A percentile compares a stretch with the other conserved stretches of the same genome.
phyloP scores from a whole-genome alignment of 2,888 invertebrate species.

The Cerastoderma edule region DNA sequence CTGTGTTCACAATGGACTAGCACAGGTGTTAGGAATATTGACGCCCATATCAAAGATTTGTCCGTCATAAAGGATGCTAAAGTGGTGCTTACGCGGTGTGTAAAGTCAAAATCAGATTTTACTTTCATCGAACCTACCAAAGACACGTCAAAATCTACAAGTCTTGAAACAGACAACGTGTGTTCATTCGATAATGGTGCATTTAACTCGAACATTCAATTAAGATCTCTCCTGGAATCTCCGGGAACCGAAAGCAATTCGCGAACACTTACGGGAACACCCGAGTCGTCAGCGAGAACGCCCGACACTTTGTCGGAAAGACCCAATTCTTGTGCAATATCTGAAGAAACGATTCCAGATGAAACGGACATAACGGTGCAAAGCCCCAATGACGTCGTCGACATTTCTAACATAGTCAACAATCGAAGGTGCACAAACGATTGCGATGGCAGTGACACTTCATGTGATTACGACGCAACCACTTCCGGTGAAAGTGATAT shows the following conservation, averaged over 20 bases:
- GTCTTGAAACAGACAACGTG: conserved; percentile 39
- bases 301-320: conserved; percentile 50
- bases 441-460: conserved; percentile 35
- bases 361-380: neutral
- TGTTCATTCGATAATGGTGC: conserved; percentile 56
- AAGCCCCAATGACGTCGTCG: neutral
- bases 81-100: conserved; percentile 59
- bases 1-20: conserved; percentile 7
- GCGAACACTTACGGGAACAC: conserved; percentile 57
- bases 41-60: neutral
- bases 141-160: conserved; percentile 40
- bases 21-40: conserved; percentile 5
- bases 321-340: conserved; percentile 55
- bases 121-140: conserved; percentile 29
- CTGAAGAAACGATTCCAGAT: conserved; percentile 5
- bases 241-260: conserved; percentile 36
- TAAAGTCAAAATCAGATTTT: conserved; percentile 48
- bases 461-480: conserved; percentile 52
- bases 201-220: neutral
- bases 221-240: conserved; percentile 16
- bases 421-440: neutral
- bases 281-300: conserved; percentile 49
- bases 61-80: conserved; percentile 41
- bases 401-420: neutral
- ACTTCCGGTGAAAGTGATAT: conserved; percentile 58